A percentile compares a stretch with the other conserved stretches of the same genome.
phyloP scores from a whole-genome alignment of 2,888 invertebrate species.

The Spilosoma lubricipeda region DNA sequence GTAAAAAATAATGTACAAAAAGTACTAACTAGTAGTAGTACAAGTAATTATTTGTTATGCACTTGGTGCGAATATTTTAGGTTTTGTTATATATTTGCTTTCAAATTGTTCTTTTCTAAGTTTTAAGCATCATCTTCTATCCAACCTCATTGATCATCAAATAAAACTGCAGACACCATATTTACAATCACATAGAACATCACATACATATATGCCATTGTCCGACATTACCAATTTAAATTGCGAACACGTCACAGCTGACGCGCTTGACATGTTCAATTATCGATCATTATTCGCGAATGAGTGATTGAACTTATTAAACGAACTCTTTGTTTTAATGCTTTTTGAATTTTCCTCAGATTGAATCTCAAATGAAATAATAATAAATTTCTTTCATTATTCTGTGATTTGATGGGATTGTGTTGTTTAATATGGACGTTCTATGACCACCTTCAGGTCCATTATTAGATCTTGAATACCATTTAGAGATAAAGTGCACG shows the following conservation, averaged over 20 bases:
- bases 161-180: background rate
- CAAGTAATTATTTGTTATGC: no score
- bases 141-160: background rate
- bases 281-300: constrained; percentile 44
- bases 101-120: background rate
- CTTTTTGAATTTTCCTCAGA: background rate
- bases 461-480: no score
- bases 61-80: no score
- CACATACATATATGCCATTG: background rate
- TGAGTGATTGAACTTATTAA: constrained; percentile 31
- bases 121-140: background rate
- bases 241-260: constrained; percentile 33
- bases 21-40: no score
- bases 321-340: constrained; percentile 11
- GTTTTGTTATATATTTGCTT: no score
- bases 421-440: no score
- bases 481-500: no score
- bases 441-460: no score
- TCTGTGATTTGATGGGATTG: background rate
- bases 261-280: constrained; percentile 49
- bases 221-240: constrained; percentile 34
- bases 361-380: constrained; percentile 8
- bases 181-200: constrained; percentile 1
- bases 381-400: background rate
- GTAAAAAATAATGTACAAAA: no score